Conservation (phyloP, 2,113 vertebrate species). For the Urocitellus parryii region DNA sequence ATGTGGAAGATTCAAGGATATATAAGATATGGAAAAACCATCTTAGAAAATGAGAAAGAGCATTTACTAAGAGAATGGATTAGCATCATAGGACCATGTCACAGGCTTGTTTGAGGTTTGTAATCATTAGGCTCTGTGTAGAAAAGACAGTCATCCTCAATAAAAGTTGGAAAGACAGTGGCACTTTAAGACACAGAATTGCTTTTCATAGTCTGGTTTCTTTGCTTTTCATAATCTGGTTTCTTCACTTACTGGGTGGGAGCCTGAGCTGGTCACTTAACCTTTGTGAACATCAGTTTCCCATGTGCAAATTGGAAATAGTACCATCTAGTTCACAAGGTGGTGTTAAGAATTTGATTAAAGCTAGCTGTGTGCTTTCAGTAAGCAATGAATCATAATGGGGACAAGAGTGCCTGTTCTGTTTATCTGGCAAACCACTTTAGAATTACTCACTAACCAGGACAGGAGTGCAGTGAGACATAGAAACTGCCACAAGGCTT, state of each 20-base stretch:
- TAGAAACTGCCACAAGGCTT: neutral
- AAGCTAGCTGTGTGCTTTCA: constrained; percentile 25
- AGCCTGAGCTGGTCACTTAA: neutral
- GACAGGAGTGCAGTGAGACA: neutral
- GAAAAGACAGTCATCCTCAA: neutral
- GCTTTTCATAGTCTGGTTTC: neutral
- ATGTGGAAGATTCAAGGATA: neutral
- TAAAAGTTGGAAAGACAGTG: neutral
- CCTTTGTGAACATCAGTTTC: neutral
- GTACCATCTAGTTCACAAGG: neutral
- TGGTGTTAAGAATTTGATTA: constrained; percentile 28
- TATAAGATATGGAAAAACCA: neutral
- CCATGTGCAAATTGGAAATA: neutral
- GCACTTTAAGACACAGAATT: neutral
- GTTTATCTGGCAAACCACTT: constrained; percentile 45
- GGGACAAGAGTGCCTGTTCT: neutral
- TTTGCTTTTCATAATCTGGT: neutral
- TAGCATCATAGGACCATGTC: neutral
- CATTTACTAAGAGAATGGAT: neutral
- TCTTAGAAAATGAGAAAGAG: neutral
- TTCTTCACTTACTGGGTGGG: neutral
- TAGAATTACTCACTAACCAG: neutral
- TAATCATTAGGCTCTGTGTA: neutral
- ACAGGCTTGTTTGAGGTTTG: neutral
- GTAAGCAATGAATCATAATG: neutral